Evolutionary conservation across 2,113 vertebrate genomes (phyloP), one percentile per base, ranked within the genome.

Genomic region (Archilochus colubris): DNA sequence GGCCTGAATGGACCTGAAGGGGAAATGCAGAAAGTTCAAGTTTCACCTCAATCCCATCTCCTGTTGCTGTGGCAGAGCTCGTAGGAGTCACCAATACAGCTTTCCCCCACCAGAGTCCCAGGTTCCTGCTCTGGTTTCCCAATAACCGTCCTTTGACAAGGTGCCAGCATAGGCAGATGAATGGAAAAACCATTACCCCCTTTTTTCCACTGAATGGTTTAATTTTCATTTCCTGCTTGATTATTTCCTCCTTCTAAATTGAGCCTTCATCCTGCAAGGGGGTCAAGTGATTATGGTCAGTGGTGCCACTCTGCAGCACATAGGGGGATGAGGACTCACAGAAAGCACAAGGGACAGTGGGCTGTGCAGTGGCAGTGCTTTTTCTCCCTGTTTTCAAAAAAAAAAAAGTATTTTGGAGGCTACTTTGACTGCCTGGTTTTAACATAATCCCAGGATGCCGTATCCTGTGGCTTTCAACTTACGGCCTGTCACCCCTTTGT

Each of bases 311-410:
- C 38, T 1, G 0, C 1, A 3, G 12, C 54, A 7, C 0, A 0
- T 0, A 1, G 24, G 6, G 27, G 14, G 7, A 67, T 1, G 1
- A 43, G 36, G 63, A 20, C 36, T 18, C 1, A 0, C 0, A 0
- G 27, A 21, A 0, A 0, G 50, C 1, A 0, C 0, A 0, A 22
- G 28, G 79, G 24, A 20, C 19, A 54, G 14, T 1, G 1, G 5
- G n/a, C 30, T 44, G 28, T 43, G 76, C 4, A 2, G n/a, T 18
- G 3, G 10, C 57, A 57, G 25, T 0, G 0, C 12, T 69, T 87
- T 55, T 36, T 6, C 40, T 23, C 36, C 36, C 25, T 0, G 0
- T 19, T 46, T 91, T 63, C 69, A 15, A 30, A 55, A 57, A 85
- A 75, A 55, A 16, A 17, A 6, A 31, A 3, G 3, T 23, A 16